Evolutionary conservation across 2,113 vertebrate genomes (phyloP).

Genomic region (Gyps fulvus): DNA sequence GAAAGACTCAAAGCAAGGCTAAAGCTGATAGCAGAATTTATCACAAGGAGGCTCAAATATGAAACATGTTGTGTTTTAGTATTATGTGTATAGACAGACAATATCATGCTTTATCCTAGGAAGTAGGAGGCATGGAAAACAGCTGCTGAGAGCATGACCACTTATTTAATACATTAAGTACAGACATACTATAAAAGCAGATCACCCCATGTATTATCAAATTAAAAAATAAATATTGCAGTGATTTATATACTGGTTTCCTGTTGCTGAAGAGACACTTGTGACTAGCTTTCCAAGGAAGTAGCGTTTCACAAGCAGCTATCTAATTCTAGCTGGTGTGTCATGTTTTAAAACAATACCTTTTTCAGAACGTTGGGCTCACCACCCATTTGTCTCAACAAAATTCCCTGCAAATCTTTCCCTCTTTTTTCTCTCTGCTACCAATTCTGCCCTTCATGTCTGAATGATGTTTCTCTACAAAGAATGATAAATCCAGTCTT

Average conservation of each 20-base stretch:
- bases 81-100: not conserved
- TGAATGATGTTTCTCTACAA: not conserved
- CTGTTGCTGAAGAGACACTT: not conserved
- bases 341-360: not conserved
- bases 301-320: not conserved
- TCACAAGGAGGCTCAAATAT: not conserved
- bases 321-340: not conserved
- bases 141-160: not conserved
- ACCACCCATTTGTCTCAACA: not conserved
- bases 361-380: not conserved
- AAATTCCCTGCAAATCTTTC: not conserved
- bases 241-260: not conserved
- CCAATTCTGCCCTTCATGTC: fast-evolving
- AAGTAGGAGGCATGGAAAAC: not conserved
- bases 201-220: not conserved
- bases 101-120: not conserved
- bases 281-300: not conserved
- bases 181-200: not conserved
- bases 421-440: not conserved
- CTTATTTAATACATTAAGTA: not conserved
- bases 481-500: not conserved
- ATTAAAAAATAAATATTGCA: not conserved
- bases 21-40: not conserved
- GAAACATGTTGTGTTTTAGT: not conserved
- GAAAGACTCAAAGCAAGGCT: not conserved